These are phyloP conservation scores for Daptonema setosum DNA, from an alignment of 2,888 invertebrate genomes.

Conservation along the genomic window DNA sequence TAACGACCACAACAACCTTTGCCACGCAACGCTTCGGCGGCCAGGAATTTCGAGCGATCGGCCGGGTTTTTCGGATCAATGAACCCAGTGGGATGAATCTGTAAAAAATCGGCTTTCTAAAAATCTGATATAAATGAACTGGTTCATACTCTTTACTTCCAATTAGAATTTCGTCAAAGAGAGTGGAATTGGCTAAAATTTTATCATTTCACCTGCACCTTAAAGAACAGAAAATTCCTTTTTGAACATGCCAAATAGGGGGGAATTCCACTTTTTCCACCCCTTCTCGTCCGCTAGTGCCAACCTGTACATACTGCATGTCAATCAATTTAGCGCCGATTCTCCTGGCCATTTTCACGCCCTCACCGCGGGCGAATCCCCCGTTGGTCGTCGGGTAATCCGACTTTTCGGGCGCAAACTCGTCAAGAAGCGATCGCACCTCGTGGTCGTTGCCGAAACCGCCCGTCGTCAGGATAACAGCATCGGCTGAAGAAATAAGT, in stretches of 20 bases:
- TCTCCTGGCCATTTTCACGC: slow-evolving; percentile 9
- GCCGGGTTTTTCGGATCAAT: slow-evolving; percentile 22
- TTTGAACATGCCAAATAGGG: too few relatives aligned
- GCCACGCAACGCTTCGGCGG: slow-evolving; percentile 26
- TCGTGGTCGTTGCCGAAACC: slow-evolving; percentile 23
- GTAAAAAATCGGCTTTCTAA: slow-evolving; percentile 1
- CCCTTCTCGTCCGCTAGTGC: too few relatives aligned
- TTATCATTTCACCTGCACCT: too few relatives aligned
- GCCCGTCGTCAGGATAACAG: slow-evolving; percentile 25
- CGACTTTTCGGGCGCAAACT: slow-evolving; percentile 17
- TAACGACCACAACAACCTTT: slow-evolving; percentile 23
- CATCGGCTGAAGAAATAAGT: slow-evolving; percentile 2
- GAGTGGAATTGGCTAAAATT: too few relatives aligned
- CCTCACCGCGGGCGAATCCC: slow-evolving; percentile 15
- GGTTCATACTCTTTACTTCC: too few relatives aligned
- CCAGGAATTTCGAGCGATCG: slow-evolving; percentile 23
- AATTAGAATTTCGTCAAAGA: too few relatives aligned
- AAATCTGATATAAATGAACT: background rate
- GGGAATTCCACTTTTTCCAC: too few relatives aligned
- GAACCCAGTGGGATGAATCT: slow-evolving; percentile 24
- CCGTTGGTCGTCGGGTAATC: slow-evolving; percentile 25
- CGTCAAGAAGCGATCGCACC: slow-evolving; percentile 17
- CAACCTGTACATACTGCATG: slow-evolving; percentile 21
- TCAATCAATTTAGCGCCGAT: slow-evolving; percentile 23
- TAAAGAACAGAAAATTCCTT: too few relatives aligned